phyloP scores from a whole-genome alignment of 2,113 vertebrate genomes.

The Rhipidura dahli region DNA sequence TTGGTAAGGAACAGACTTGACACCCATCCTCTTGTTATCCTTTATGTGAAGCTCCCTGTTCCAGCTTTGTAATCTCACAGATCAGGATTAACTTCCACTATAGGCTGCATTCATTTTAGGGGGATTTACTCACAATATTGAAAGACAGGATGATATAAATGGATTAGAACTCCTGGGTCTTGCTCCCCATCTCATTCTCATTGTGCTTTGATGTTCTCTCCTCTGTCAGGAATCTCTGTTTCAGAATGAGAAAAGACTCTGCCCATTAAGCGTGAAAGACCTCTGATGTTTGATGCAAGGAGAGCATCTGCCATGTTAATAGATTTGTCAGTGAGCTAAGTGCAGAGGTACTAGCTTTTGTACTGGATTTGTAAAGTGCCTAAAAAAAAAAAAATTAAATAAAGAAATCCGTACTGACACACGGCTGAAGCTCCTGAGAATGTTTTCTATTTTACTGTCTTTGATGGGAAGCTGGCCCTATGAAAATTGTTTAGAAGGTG shows the following conservation, averaged over 20 bases:
- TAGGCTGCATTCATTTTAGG: neutral
- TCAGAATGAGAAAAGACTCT: conserved; percentile 1
- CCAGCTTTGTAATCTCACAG: neutral
- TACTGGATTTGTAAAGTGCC: neutral
- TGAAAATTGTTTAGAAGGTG: neutral
- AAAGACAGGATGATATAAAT: conserved; percentile 2
- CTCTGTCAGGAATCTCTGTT: neutral
- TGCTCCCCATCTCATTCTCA: neutral
- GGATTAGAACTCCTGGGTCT: conserved; percentile 23
- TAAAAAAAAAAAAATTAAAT: neutral
- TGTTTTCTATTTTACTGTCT: neutral
- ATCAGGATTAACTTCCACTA: conserved; percentile 25
- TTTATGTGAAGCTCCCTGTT: neutral
- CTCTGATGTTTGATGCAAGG: conserved; percentile 1
- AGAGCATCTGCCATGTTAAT: neutral
- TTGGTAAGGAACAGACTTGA: neutral
- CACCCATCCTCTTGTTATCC: neutral
- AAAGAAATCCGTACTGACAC: neutral
- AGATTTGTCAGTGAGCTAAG: neutral
- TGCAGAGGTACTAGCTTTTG: neutral
- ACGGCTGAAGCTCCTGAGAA: neutral
- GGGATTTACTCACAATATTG: conserved; percentile 18
- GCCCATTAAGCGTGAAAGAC: neutral
- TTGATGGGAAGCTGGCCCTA: neutral
- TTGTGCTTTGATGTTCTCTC: conserved; percentile 26